Evolutionary conservation across 92 coral and sea anemone genomes (phyloP).

Genomic region (Montipora capitata): DNA sequence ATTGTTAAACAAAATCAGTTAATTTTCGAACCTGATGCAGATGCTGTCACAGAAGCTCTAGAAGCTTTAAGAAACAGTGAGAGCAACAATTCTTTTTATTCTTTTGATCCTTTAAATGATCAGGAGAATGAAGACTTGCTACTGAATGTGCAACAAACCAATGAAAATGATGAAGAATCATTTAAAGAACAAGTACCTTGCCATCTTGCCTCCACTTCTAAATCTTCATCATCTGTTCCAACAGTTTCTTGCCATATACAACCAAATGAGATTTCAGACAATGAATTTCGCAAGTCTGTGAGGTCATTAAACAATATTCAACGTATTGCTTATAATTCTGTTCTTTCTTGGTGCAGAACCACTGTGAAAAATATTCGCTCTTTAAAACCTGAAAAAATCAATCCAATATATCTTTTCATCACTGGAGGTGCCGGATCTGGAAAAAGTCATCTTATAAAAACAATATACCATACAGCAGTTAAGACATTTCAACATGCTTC

Average conservation of each 20-base stretch:
- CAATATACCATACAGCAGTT: no score
- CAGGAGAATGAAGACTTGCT: constrained; percentile 76
- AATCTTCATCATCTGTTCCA: constrained; percentile 19
- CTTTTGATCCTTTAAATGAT: constrained; percentile 77
- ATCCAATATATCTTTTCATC: no score
- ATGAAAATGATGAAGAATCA: constrained; percentile 1
- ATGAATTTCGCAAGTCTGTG: constrained; percentile 64
- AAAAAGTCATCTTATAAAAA: no score
- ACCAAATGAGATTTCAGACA: constrained; percentile 78
- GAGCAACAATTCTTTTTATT: constrained; percentile 30
- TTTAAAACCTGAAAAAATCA: no score
- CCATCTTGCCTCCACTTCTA: constrained; percentile 56
- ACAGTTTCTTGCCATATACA: constrained; percentile 37
- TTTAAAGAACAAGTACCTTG: constrained; percentile 63
- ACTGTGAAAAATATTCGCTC: no score
- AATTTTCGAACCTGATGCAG: constrained; percentile 74
- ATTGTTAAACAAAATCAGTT: constrained; percentile 61
- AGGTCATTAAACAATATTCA: no score
- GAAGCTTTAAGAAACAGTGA: constrained; percentile 67
- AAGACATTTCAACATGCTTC: no score
- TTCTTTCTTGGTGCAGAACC: no score
- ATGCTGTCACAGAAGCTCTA: no score
- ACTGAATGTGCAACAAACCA: constrained; percentile 29
- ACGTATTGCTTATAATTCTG: no score
- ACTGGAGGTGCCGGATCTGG: no score